Percentiles rank a stretch among this genome's conserved stretches.
These are phyloP conservation scores for Calliphora vomitoria DNA, from an alignment of 2,888 invertebrate species.

Conservation along the genomic window DNA sequence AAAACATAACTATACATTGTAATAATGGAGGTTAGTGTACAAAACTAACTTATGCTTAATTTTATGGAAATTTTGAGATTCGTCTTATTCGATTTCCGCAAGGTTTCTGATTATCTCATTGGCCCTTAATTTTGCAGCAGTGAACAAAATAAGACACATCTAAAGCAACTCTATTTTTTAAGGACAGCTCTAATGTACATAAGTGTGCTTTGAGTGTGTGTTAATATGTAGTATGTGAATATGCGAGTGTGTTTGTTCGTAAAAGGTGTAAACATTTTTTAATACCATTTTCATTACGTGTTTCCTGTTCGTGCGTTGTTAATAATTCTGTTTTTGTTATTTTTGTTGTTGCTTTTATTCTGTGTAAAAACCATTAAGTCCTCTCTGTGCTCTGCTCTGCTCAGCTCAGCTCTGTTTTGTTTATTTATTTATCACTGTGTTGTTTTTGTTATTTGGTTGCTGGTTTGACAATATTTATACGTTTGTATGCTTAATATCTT, in stretches of 20 bases:
- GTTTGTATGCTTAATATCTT: not conserved
- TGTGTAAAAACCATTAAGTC: conserved; percentile 17
- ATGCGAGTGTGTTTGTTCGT: not conserved
- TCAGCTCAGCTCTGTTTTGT: too few relatives aligned
- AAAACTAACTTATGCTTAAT: too few relatives aligned
- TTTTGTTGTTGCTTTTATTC: conserved; percentile 3
- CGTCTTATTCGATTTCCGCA: too few relatives aligned
- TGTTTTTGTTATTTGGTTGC: not conserved
- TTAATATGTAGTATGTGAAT: not conserved
- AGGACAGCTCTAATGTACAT: not conserved
- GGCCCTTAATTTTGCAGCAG: too few relatives aligned
- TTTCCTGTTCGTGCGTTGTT: conserved; percentile 53
- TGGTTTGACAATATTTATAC: not conserved
- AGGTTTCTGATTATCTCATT: not conserved
- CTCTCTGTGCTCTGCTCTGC: too few relatives aligned
- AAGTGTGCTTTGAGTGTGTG: not conserved
- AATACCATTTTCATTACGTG: conserved; percentile 63
- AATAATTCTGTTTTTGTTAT: conserved; percentile 31
- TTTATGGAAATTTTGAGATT: too few relatives aligned
- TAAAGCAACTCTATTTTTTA: too few relatives aligned
- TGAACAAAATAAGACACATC: too few relatives aligned
- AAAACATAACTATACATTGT: too few relatives aligned
- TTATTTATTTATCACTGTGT: conserved; percentile 37
- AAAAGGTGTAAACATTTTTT: conserved; percentile 66
- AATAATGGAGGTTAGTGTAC: too few relatives aligned